Conservation (phyloP, 2,113 vertebrate genomes). For the Cranoglanis bouderius region DNA sequence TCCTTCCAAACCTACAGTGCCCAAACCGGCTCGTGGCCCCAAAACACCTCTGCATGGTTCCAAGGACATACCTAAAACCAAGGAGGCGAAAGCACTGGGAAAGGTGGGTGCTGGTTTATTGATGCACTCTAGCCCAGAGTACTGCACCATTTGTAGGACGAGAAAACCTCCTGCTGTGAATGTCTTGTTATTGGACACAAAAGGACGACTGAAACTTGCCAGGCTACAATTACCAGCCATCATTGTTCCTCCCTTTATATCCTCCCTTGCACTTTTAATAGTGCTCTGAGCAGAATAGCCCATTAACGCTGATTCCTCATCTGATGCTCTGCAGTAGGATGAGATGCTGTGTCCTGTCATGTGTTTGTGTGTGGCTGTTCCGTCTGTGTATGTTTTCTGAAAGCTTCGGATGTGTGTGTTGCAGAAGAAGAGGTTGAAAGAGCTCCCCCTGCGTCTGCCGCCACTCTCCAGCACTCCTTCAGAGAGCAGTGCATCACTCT, state of each 20-base stretch:
- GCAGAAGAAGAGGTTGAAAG: conserved; percentile 90
- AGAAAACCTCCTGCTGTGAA: conserved; percentile 66
- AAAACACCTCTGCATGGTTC: conserved; percentile 74
- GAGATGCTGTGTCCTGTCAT: conserved; percentile 3
- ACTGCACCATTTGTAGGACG: conserved; percentile 62
- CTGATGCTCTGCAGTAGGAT: conserved; percentile 29
- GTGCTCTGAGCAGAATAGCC: conserved; percentile 19
- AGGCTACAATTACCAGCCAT: conserved; percentile 57
- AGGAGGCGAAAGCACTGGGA: conserved; percentile 73
- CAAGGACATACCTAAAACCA: conserved; percentile 75
- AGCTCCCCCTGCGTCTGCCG: conserved; percentile 74
- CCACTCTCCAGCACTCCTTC: conserved; percentile 74
- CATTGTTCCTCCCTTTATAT: conserved; percentile 36
- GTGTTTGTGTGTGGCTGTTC: conserved; percentile 27
- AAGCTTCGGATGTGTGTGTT: conserved; percentile 46
- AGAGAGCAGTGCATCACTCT: conserved; percentile 71
- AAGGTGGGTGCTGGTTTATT: conserved; percentile 67
- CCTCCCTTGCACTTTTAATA: conserved; percentile 43
- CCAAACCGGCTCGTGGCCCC: conserved; percentile 77
- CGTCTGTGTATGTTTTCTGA: conserved; percentile 9
- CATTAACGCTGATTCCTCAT: conserved; percentile 46
- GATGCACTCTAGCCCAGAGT: conserved; percentile 15
- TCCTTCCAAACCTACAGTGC: conserved; percentile 53
- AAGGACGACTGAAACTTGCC: conserved; percentile 64
- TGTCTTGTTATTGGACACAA: conserved; percentile 67